A percentile compares a stretch with the other conserved stretches of the same genome.
These are phyloP conservation scores for Nemurella pictetii DNA, from an alignment of 2,888 invertebrate species.

Conservation along the genomic window DNA sequence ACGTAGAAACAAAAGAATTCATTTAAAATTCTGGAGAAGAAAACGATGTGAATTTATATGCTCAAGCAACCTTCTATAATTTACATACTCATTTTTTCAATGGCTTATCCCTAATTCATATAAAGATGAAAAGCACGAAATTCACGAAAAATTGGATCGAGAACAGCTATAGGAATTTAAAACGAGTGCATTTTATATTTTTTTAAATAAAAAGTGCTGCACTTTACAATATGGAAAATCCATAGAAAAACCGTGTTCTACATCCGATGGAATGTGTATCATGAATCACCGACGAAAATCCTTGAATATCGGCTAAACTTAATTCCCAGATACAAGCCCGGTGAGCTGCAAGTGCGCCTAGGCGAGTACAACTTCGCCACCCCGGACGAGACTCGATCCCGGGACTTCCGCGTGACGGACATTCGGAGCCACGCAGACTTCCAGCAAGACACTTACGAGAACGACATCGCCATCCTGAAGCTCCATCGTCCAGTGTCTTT, in stretches of 20 bases:
- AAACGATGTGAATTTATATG: background rate
- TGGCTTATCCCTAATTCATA: background rate
- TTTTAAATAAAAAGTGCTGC: background rate
- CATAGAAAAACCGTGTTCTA: too few relatives aligned
- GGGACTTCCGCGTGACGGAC: conserved; percentile 69
- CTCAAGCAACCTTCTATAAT: background rate
- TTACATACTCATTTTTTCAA: background rate
- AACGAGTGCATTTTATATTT: background rate
- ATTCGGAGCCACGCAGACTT: conserved; percentile 70
- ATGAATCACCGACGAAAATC: background rate
- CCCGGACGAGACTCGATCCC: conserved; percentile 67
- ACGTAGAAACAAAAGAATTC: background rate
- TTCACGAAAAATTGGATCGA: background rate
- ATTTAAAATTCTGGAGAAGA: background rate
- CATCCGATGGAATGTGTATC: too few relatives aligned
- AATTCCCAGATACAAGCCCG: conserved; percentile 58
- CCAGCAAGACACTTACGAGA: conserved; percentile 66
- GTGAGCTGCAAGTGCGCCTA: conserved; percentile 69
- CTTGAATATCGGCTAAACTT: background rate
- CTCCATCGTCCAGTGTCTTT: conserved; percentile 68
- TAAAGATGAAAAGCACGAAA: background rate
- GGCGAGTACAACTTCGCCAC: conserved; percentile 79
- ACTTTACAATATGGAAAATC: background rate
- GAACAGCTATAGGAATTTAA: background rate
- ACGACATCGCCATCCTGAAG: conserved; percentile 77